Conservation (phyloP, 2,888 invertebrate species). For the Heliconius sara region DNA sequence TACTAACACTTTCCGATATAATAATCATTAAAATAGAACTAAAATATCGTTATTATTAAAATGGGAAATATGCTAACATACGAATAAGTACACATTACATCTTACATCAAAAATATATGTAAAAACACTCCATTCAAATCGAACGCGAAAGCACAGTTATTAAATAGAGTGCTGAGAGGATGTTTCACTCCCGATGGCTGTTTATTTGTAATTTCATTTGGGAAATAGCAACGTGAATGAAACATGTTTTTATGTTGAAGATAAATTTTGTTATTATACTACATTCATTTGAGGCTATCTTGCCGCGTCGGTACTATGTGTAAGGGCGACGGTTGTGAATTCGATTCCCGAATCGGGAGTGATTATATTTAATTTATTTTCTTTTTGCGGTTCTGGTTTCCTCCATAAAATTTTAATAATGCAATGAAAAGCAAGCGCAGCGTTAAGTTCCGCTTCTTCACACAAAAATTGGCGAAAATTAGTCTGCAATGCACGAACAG, state of each 20-base stretch:
- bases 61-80: background rate
- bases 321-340: too few relatives aligned
- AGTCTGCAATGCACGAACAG: too few relatives aligned
- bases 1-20: too few relatives aligned
- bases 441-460: too few relatives aligned
- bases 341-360: background rate
- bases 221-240: constrained; percentile 20
- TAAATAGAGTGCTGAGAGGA: constrained; percentile 35
- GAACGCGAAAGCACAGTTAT: constrained; percentile 25
- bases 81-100: background rate
- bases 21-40: too few relatives aligned
- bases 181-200: constrained; percentile 13
- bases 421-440: too few relatives aligned
- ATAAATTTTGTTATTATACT: constrained; percentile 15
- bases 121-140: background rate
- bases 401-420: too few relatives aligned
- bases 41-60: background rate
- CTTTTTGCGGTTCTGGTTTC: too few relatives aligned
- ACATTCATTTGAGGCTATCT: background rate
- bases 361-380: too few relatives aligned
- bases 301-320: too few relatives aligned
- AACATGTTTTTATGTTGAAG: constrained; percentile 19
- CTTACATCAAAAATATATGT: background rate
- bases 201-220: constrained; percentile 25
- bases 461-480: too few relatives aligned